phyloP scores from a whole-genome alignment of 2,113 vertebrate genomes.

The Bothrops jararaca region DNA sequence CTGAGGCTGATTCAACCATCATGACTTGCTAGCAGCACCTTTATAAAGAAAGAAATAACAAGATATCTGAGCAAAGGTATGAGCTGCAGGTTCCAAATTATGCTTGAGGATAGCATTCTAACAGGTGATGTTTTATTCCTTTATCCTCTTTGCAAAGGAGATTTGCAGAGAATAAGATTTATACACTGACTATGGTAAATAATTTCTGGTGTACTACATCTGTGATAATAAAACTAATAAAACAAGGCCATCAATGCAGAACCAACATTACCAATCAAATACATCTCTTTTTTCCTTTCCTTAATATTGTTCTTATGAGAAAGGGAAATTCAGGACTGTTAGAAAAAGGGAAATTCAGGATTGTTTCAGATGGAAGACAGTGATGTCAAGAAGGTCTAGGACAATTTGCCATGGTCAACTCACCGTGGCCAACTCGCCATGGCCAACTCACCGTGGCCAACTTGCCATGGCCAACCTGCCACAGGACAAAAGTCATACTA shows the following conservation, averaged over 20 bases:
- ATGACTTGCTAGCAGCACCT: conserved; percentile 91
- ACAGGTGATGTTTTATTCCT: background rate
- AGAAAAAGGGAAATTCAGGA: background rate
- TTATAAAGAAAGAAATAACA: conserved; percentile 11
- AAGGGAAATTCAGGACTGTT: too few species aligned
- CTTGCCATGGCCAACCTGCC: background rate
- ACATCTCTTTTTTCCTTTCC: background rate
- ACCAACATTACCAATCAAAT: background rate
- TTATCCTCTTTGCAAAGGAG: background rate
- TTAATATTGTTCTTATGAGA: background rate
- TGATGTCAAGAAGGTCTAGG: background rate
- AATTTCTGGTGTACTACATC: background rate
- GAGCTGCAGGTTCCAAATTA: background rate
- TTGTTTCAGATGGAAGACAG: background rate
- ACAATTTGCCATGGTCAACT: background rate
- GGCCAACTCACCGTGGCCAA: background rate
- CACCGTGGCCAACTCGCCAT: too few species aligned
- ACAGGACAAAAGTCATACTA: background rate
- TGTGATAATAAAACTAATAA: background rate
- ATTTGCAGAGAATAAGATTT: background rate
- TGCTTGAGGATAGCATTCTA: background rate
- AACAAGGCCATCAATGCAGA: background rate
- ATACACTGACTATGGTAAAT: background rate
- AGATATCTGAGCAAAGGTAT: background rate
- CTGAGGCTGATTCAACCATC: conserved; percentile 99